Evolutionary conservation across 2,113 vertebrate species (phyloP).

Genomic region (Platysternon megacephalum): DNA sequence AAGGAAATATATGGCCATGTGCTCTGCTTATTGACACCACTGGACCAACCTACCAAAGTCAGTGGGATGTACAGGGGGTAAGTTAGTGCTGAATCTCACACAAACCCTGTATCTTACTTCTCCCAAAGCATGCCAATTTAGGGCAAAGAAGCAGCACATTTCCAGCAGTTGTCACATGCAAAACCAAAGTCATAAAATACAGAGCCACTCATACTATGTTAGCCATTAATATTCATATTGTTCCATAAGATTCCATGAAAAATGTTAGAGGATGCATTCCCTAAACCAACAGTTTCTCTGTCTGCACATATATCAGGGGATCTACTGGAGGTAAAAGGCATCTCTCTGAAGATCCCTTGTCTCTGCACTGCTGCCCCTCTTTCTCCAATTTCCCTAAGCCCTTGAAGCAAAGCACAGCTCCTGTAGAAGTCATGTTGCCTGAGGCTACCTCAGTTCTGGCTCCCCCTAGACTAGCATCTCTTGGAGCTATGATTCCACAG

Average conservation of each 20-base stretch:
- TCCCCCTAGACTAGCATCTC: too few relatives aligned
- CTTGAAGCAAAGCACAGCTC: background rate
- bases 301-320: constrained; percentile 12
- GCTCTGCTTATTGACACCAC: constrained; percentile 17
- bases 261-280: background rate
- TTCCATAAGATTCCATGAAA: constrained; percentile 42
- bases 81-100: background rate
- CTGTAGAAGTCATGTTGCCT: background rate
- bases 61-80: constrained; percentile 2
- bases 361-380: background rate
- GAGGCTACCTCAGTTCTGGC: too few relatives aligned
- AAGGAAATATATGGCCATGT: background rate
- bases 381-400: background rate
- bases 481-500: too few relatives aligned
- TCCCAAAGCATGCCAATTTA: background rate
- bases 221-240: constrained; percentile 44
- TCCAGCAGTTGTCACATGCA: constrained; percentile 28
- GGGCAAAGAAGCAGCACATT: constrained; percentile 22
- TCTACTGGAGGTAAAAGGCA: background rate
- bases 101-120: constrained; percentile 10
- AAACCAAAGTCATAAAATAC: constrained; percentile 24
- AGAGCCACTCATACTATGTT: constrained; percentile 32
- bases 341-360: background rate
- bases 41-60: constrained; percentile 20
- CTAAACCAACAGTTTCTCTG: constrained; percentile 27